These are phyloP conservation scores for Thalpophila matura DNA, from an alignment of 2,888 invertebrate genomes.

Conservation along the genomic window DNA sequence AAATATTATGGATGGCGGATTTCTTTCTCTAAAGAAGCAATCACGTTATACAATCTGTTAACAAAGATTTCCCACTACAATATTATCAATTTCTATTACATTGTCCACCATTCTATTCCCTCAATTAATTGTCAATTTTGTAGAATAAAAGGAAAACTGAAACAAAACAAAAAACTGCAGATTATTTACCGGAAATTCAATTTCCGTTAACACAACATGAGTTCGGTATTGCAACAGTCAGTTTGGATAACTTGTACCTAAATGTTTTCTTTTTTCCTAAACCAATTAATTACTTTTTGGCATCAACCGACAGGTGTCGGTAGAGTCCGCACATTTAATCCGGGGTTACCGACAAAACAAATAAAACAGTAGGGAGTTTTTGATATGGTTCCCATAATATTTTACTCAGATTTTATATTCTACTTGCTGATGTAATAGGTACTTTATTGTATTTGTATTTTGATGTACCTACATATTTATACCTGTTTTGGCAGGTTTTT, in stretches of 20 bases:
- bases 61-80: not conserved
- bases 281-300: constrained; percentile 44
- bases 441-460: no score
- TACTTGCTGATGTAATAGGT: no score
- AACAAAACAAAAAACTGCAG: not conserved
- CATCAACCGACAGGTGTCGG: constrained; percentile 47
- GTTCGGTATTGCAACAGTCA: constrained; percentile 10
- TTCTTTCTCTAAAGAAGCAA: not conserved
- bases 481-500: no score
- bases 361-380: constrained; percentile 19
- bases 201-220: constrained; percentile 16
- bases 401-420: constrained; percentile 1
- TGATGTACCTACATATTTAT: no score
- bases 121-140: no score
- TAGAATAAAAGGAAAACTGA: not conserved
- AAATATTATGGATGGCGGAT: not conserved
- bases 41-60: no score
- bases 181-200: not conserved
- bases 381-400: not conserved
- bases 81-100: not conserved
- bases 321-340: constrained; percentile 30
- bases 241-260: constrained; percentile 15
- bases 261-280: constrained; percentile 25
- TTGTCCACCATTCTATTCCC: no score
- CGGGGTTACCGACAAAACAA: constrained; percentile 18